phyloP scores from a whole-genome alignment of 2,888 invertebrate genomes.

The Dichetophora obliterata region DNA sequence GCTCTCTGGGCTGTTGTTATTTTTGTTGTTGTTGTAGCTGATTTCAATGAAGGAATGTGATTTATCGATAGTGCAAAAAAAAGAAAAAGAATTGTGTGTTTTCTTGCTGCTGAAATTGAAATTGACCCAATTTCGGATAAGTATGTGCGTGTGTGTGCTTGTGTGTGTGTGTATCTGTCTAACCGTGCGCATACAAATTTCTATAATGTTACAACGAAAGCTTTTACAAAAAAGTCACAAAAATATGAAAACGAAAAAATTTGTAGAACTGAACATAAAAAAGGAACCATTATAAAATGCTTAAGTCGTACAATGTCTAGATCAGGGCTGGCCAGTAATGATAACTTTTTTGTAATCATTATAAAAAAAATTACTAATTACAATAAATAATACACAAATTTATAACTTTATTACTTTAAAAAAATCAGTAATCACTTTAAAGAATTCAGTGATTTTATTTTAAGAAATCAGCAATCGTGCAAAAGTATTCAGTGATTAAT shows the following conservation, averaged over 20 bases:
- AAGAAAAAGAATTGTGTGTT: neutral
- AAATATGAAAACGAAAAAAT: neutral
- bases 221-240: neutral
- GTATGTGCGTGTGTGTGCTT: neutral
- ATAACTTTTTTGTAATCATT: no score
- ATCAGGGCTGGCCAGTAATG: no score
- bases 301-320: no score
- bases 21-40: no score
- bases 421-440: no score
- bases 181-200: neutral
- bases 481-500: no score
- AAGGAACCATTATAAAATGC: neutral
- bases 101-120: neutral
- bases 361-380: no score
- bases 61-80: neutral
- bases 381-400: no score
- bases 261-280: neutral
- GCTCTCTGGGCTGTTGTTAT: no score
- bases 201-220: neutral
- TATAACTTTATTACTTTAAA: no score
- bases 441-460: no score
- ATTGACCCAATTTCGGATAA: neutral
- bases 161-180: neutral
- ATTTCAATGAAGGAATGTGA: neutral
- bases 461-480: no score